phyloP scores from a whole-genome alignment of 2,888 invertebrate species.

The Agriotes lineatus region DNA sequence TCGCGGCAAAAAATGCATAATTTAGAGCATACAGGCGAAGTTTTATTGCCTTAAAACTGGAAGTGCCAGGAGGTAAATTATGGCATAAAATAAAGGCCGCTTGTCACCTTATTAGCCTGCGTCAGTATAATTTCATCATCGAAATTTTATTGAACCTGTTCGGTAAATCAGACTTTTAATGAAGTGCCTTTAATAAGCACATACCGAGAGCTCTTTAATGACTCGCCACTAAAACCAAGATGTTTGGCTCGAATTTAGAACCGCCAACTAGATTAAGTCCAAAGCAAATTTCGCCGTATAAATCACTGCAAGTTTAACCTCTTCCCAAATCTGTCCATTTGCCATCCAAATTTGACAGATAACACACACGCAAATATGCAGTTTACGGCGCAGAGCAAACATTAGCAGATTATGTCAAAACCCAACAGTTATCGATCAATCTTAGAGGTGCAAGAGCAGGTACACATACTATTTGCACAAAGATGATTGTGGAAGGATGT shows the following conservation, averaged over 20 bases:
- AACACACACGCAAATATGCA: slow-evolving; percentile 31
- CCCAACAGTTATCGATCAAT: slow-evolving; percentile 8
- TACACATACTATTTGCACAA: too few species aligned
- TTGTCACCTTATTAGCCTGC: slow-evolving; percentile 12
- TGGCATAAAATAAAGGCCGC: slow-evolving; percentile 13
- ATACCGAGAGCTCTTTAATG: not conserved
- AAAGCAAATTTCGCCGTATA: not conserved
- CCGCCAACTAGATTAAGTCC: not conserved
- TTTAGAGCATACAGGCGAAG: slow-evolving; percentile 1
- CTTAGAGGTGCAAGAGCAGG: not conserved
- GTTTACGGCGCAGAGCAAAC: slow-evolving; percentile 33
- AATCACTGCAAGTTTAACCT: slow-evolving; percentile 12
- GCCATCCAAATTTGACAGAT: slow-evolving; percentile 31
- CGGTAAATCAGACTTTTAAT: slow-evolving; percentile 12
- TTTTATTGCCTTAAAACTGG: slow-evolving; percentile 18
- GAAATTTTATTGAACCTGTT: not conserved
- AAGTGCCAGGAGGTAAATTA: slow-evolving; percentile 12
- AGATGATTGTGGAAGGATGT: too few species aligned
- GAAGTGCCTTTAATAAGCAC: not conserved
- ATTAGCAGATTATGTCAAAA: slow-evolving; percentile 27
- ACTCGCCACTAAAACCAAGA: not conserved
- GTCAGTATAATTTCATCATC: slow-evolving; percentile 4
- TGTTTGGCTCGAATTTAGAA: not conserved
- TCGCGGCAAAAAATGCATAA: not conserved
- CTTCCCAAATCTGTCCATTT: slow-evolving; percentile 30